Evolutionary conservation across 2,888 invertebrate genomes (phyloP).

Genomic region (Drosophila limbata): DNA sequence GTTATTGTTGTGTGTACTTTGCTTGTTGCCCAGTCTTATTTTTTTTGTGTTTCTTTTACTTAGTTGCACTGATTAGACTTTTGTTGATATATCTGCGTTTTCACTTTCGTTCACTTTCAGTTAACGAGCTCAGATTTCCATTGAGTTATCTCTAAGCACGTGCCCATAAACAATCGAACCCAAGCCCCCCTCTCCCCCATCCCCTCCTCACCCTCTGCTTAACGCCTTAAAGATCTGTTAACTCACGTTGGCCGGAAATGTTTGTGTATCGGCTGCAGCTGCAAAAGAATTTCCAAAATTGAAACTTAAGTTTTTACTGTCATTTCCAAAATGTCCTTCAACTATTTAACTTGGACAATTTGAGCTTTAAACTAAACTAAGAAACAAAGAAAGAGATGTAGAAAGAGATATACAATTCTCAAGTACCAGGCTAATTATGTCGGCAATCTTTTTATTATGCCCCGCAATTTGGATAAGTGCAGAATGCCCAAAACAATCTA

Average conservation of each 20-base stretch:
- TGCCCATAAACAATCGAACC: slow-evolving; percentile 43
- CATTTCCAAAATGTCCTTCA: slow-evolving; percentile 47
- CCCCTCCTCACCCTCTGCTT: neutral
- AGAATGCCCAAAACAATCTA: slow-evolving; percentile 27
- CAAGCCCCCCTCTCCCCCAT: neutral
- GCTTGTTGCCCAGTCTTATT: slow-evolving; percentile 49
- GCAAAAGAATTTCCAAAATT: slow-evolving; percentile 25
- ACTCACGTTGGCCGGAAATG: slow-evolving; percentile 53
- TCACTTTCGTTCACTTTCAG: slow-evolving; percentile 64
- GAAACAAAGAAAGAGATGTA: neutral
- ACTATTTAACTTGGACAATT: slow-evolving; percentile 15
- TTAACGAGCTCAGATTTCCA: slow-evolving; percentile 63
- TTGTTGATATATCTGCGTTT: slow-evolving; percentile 64
- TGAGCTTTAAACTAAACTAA: slow-evolving; percentile 57
- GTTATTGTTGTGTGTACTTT: slow-evolving; percentile 58
- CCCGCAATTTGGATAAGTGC: slow-evolving; percentile 51
- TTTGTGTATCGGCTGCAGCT: slow-evolving; percentile 29
- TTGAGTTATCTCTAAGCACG: slow-evolving; percentile 57
- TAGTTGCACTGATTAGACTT: slow-evolving; percentile 68
- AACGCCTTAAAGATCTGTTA: neutral
- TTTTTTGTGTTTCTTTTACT: slow-evolving; percentile 31
- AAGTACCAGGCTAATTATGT: slow-evolving; percentile 65
- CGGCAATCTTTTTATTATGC: slow-evolving; percentile 76
- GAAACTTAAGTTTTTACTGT: neutral
- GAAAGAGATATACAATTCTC: neutral